Evolutionary conservation across 2,113 vertebrate genomes (phyloP), one percentile per base, ranked within the genome.

Genomic region (Lichenostomus cassidix): DNA sequence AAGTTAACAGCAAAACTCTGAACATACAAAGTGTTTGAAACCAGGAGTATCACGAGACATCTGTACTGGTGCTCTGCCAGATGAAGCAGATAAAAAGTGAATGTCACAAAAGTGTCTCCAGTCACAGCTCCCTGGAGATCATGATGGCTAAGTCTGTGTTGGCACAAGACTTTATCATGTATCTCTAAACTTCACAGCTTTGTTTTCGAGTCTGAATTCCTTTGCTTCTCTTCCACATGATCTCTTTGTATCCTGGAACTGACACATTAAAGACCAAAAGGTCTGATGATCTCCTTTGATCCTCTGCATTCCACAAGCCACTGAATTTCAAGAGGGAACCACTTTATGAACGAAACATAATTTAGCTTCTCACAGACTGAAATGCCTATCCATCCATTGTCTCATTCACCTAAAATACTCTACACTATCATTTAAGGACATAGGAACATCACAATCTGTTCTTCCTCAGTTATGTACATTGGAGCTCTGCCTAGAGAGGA

Each of bases 141-240:
- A 52, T 0, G 2, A 79, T 4, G n/a, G 70, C 0, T 18, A 68
- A 70, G 9, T 58, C 35, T 46, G 8, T 0, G 0, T 4, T 37
- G 25, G 28, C 49, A 85, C 17, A 80, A 70, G 78, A 80, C 15
- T 76, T 84, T 16, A 59, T 11, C 25, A 42, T 13, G n/a, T 19
- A 69, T 46, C 71, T 94, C 83, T 14, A 47, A 33, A 78, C 65
- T 46, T 69, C 37, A 44, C 1, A 4, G 49, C 29, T 82, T 75
- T 76, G 56, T 62, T 83, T 95, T 35, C 37, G 22, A 90, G 41
- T 12, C 12, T 69, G 53, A 94, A 76, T 53, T 59, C 22, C 19
- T 47, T 68, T 80, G 52, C 39, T 37, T 71, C 62, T 74, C 41
- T 62, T 79, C 82, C 70, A 80, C 33, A 24, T 58, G 58, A 83